Evolutionary conservation across 2,113 vertebrate genomes (phyloP).

Genomic region (Oryzias celebensis): DNA sequence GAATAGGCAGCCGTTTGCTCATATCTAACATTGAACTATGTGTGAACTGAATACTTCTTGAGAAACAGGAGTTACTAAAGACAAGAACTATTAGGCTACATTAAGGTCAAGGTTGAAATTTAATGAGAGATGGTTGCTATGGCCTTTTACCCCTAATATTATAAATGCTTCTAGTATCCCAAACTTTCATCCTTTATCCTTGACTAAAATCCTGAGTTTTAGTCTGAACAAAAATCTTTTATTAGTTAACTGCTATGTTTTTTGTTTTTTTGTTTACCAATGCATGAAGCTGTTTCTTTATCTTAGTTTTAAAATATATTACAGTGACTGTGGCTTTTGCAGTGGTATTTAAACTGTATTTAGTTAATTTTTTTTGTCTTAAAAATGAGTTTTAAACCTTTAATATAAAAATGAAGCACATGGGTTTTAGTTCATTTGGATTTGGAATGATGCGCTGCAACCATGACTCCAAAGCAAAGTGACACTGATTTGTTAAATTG

Average conservation of each 20-base stretch:
- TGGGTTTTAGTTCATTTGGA: not conserved
- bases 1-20: conserved; percentile 2
- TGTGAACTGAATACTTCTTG: conserved; percentile 7
- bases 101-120: conserved; percentile 4
- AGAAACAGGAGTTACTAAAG: conserved; percentile 14
- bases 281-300: not conserved
- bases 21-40: conserved; percentile 7
- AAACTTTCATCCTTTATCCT: too few species aligned
- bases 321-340: not conserved
- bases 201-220: too few species aligned
- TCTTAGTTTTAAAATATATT: not conserved
- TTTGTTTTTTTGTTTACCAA: not conserved
- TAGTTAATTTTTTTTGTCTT: too few species aligned
- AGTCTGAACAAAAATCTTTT: too few species aligned
- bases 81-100: conserved; percentile 6
- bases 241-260: too few species aligned
- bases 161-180: too few species aligned
- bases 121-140: conserved; percentile 9
- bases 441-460: not conserved
- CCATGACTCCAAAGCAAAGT: conserved; percentile 41
- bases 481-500: conserved; percentile 45
- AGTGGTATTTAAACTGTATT: not conserved
- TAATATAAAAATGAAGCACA: not conserved
- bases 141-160: too few species aligned
- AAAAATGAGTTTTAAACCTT: too few species aligned